These are phyloP conservation scores for Drosophila ananassae DNA, from an alignment of 1,140 invertebrate genomes.

Conservation along the genomic window DNA sequence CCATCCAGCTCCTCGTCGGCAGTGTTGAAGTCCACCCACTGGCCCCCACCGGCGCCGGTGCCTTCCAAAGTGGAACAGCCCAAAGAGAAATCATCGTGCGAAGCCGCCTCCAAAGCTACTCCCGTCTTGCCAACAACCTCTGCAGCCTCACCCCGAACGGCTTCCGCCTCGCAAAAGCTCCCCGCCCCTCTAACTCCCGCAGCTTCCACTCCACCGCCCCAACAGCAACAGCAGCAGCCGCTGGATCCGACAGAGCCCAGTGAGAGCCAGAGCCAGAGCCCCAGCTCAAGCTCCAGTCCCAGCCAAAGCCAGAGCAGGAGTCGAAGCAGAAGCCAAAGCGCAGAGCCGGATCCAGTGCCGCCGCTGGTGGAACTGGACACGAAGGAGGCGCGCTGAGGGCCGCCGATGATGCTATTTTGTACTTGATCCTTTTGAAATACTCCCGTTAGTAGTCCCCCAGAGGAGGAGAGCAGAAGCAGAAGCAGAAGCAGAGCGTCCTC, in stretches of 20 bases:
- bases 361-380: conserved; percentile 45
- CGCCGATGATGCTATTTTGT: conserved; percentile 25
- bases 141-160: background rate
- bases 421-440: conserved; percentile 34
- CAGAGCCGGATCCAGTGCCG: conserved; percentile 31
- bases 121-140: background rate
- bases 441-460: conserved; percentile 11
- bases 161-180: background rate
- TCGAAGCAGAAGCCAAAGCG: conserved; percentile 17
- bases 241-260: background rate
- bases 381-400: conserved; percentile 19
- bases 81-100: conserved; percentile 6
- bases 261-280: conserved; percentile 2
- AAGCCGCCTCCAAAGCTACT: background rate
- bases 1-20: conserved; percentile 18
- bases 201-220: background rate
- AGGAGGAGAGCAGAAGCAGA: background rate
- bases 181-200: conserved; percentile 19
- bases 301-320: conserved; percentile 19
- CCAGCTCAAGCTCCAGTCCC: conserved; percentile 5
- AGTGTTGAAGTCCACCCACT: conserved; percentile 22
- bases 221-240: background rate
- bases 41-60: conserved; percentile 12
- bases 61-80: conserved; percentile 9
- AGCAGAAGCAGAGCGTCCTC: background rate